Conservation (phyloP, 2,888 invertebrate species). For the Onchidella celtica region DNA sequence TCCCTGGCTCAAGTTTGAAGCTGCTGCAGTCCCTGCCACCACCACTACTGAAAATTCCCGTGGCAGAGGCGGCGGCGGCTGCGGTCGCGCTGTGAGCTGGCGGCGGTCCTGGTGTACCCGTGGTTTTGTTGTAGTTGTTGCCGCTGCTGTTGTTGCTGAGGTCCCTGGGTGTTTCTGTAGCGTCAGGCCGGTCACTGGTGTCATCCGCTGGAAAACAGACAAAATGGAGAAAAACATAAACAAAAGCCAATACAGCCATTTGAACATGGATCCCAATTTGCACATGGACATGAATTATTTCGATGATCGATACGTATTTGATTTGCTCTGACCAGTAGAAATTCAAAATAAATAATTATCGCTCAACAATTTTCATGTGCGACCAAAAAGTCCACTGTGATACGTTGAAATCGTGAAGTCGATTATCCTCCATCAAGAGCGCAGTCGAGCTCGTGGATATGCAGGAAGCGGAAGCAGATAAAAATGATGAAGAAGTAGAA, state of each 20-base stretch:
- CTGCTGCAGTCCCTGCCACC: not conserved
- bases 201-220: slow-evolving; percentile 15
- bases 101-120: slow-evolving; percentile 53
- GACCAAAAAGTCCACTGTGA: too few relatives aligned
- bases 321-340: too few relatives aligned
- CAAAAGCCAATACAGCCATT: not conserved
- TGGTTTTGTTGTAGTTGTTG: slow-evolving; percentile 76
- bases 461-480: too few relatives aligned
- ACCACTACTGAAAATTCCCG: too few relatives aligned
- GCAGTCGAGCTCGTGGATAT: too few relatives aligned
- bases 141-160: slow-evolving; percentile 87
- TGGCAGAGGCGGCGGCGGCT: not conserved
- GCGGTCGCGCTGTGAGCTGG: not conserved
- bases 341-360: too few relatives aligned
- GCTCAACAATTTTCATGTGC: too few relatives aligned
- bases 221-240: not conserved
- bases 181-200: not conserved
- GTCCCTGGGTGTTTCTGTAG: slow-evolving; percentile 21
- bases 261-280: not conserved
- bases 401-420: too few relatives aligned
- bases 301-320: too few relatives aligned
- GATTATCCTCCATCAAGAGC: too few relatives aligned
- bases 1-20: not conserved
- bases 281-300: not conserved
- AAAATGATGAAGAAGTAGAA: too few relatives aligned